These are phyloP conservation scores for Heliconius aoede DNA, from an alignment of 2,888 invertebrate genomes.

Conservation along the genomic window DNA sequence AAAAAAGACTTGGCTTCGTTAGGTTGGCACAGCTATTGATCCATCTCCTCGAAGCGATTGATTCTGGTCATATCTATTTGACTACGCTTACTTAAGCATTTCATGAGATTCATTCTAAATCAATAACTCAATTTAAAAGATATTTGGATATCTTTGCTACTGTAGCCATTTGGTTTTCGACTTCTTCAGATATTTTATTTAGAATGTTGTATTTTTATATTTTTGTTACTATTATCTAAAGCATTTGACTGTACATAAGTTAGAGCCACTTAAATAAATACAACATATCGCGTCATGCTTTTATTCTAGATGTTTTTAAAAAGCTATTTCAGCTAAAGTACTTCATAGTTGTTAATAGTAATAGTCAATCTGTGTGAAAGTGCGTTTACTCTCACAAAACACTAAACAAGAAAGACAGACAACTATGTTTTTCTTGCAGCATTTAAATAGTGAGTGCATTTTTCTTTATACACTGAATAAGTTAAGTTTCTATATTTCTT, in stretches of 20 bases:
- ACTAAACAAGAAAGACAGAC: background rate
- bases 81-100: constrained; percentile 10
- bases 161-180: background rate
- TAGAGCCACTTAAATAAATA: background rate
- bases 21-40: constrained; percentile 10
- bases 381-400: constrained; percentile 1
- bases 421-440: constrained; percentile 1
- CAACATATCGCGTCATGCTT: background rate
- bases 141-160: background rate
- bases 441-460: constrained; percentile 12
- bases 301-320: background rate
- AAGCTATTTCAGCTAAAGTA: constrained; percentile 3
- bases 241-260: background rate
- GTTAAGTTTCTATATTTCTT: background rate
- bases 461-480: constrained; percentile 3
- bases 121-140: background rate
- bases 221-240: background rate
- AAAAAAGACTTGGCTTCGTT: background rate
- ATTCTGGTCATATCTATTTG: constrained; percentile 5
- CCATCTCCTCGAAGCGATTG: background rate
- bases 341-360: constrained; percentile 1
- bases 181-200: background rate
- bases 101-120: constrained; percentile 6
- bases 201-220: background rate
- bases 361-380: background rate